A percentile compares a stretch with the other conserved stretches of the same genome.
Conservation (phyloP, 2,888 invertebrate genomes). For the Thalpophila matura region DNA sequence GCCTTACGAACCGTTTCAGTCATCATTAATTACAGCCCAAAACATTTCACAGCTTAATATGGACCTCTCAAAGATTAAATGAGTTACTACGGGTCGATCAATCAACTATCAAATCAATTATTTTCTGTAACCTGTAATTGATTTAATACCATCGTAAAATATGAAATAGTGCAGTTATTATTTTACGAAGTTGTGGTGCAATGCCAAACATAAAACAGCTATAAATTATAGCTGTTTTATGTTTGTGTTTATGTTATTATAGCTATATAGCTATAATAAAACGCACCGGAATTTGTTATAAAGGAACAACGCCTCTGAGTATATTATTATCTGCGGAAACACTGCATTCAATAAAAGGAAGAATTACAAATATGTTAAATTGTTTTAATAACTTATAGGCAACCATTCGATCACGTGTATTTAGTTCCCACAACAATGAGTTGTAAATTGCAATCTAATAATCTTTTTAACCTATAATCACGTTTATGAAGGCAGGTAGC, state of each 20-base stretch:
- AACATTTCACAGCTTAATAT: slow-evolving; percentile 1
- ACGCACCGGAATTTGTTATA: slow-evolving; percentile 8
- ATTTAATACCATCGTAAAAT: too few species aligned
- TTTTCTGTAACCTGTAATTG: too few species aligned
- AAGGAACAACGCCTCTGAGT: slow-evolving; percentile 22
- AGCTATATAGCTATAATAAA: too few species aligned
- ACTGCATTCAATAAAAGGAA: slow-evolving; percentile 8
- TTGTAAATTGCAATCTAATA: slow-evolving; percentile 82
- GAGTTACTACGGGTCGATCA: too few species aligned
- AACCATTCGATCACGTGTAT: slow-evolving; percentile 65
- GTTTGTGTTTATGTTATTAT: too few species aligned
- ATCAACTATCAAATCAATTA: too few species aligned
- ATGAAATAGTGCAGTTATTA: background rate
- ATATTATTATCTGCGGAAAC: slow-evolving; percentile 19
- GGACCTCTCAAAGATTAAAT: background rate
- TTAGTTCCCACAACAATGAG: slow-evolving; percentile 61
- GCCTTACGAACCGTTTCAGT: too few species aligned
- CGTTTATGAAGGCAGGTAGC: slow-evolving; percentile 77
- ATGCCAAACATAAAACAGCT: background rate
- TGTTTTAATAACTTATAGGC: slow-evolving; percentile 49
- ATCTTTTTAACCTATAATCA: slow-evolving; percentile 81
- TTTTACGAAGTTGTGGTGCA: slow-evolving; percentile 1
- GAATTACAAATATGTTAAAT: slow-evolving; percentile 35
- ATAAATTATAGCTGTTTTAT: too few species aligned
- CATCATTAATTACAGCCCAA: slow-evolving; percentile 2